These are phyloP conservation scores for Hirundo rustica DNA, from an alignment of 2,797 vertebrate genomes.

Conservation along the genomic window DNA sequence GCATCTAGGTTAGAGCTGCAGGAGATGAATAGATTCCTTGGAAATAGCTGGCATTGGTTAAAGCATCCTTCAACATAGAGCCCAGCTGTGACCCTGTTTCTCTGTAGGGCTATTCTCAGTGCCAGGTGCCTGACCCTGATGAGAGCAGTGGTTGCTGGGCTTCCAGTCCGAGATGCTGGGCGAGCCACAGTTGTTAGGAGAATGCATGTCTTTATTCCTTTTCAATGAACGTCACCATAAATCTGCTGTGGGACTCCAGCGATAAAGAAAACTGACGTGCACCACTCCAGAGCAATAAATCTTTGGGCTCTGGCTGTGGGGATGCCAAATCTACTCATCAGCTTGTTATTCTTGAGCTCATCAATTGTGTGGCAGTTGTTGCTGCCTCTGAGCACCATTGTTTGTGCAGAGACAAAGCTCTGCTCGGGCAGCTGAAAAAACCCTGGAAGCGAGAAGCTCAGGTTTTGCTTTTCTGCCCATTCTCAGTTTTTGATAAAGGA, in stretches of 20 bases:
- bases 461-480: background rate
- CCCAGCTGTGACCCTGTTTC: constrained; percentile 8
- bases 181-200: background rate
- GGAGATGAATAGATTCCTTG: background rate
- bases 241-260: constrained; percentile 24
- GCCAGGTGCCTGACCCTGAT: background rate
- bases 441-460: background rate
- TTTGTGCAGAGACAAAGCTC: background rate
- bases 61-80: background rate
- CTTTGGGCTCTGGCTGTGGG: background rate
- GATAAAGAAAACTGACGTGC: background rate
- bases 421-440: background rate
- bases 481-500: background rate
- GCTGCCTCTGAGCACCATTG: background rate
- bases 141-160: background rate
- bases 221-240: background rate
- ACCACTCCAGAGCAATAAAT: background rate
- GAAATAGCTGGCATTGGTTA: background rate
- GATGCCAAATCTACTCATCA: background rate
- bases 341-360: background rate
- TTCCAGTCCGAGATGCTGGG: background rate
- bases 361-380: background rate
- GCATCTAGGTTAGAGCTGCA: background rate
- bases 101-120: constrained; percentile 8
- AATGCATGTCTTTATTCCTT: constrained; percentile 36